These are phyloP conservation scores for Tokudaia muenninki DNA, from an alignment of 2,797 vertebrate species.

Conservation along the genomic window DNA sequence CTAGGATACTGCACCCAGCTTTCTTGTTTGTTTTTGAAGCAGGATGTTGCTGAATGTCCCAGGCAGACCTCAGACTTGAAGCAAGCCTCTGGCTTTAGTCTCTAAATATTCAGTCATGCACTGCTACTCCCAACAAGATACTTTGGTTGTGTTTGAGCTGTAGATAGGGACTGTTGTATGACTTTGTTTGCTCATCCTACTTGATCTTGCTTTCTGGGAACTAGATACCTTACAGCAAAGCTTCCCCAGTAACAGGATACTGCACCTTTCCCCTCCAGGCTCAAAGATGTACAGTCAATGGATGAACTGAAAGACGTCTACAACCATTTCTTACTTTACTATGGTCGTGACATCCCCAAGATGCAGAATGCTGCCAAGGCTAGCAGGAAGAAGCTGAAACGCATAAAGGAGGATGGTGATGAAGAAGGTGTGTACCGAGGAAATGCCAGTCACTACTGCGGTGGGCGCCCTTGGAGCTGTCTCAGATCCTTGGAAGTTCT, in stretches of 20 bases:
- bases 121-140: background rate
- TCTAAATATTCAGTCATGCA: background rate
- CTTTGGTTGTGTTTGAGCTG: background rate
- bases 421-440: conserved; percentile 89
- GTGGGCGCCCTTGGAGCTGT: background rate
- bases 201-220: conserved; percentile 21
- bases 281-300: conserved; percentile 98
- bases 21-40: background rate
- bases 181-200: background rate
- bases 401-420: conserved; percentile 94
- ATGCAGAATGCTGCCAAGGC: conserved; percentile 98
- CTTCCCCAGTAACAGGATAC: background rate
- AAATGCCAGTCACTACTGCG: background rate
- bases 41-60: background rate
- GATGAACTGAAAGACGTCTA: conserved; percentile 98
- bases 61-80: background rate
- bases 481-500: background rate
- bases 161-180: background rate
- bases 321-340: conserved; percentile 98
- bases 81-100: background rate
- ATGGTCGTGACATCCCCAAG: conserved; percentile 98
- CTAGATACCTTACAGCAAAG: background rate
- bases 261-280: conserved; percentile 84
- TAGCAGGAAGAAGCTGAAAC: conserved; percentile 95
- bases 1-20: background rate